These are phyloP conservation scores for Sanderia malayensis DNA, from an alignment of 30 jellyfish, hydroid and myxozoan genomes.

Conservation along the genomic window DNA sequence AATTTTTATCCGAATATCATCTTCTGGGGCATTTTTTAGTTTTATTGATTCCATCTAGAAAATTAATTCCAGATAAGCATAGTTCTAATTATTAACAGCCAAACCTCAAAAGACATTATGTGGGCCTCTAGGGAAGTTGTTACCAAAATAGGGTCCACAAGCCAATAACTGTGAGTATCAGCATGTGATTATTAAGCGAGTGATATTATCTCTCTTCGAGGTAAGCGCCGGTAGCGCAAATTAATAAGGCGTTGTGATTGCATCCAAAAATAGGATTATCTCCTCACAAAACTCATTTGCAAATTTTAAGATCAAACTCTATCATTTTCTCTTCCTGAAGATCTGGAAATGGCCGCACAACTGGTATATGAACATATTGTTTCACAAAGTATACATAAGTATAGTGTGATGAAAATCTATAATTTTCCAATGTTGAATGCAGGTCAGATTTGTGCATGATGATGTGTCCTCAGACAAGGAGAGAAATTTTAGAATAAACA, in stretches of 20 bases:
- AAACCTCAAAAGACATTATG: background rate
- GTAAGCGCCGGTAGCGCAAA: too few species aligned
- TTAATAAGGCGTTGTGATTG: too few species aligned
- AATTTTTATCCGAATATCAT: too few species aligned
- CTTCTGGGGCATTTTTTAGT: too few species aligned
- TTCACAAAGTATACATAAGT: background rate
- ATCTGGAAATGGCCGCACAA: slow-evolving; percentile 1
- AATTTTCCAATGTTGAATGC: background rate
- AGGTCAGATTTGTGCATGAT: background rate
- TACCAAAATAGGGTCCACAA: background rate
- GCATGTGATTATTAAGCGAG: background rate
- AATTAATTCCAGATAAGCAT: background rate
- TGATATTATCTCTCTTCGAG: background rate
- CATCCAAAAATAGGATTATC: too few species aligned
- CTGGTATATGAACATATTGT: background rate
- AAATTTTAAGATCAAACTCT: background rate
- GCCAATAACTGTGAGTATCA: background rate
- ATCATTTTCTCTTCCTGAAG: background rate
- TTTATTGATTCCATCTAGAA: too few species aligned
- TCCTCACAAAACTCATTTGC: background rate
- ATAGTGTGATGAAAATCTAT: background rate
- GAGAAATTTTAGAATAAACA: background rate
- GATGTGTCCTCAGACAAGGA: slow-evolving; percentile 1
- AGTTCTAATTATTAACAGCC: slow-evolving; percentile 1
- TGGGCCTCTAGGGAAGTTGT: background rate